Conservation (phyloP, 2,113 vertebrate species). For the Eudyptes chrysolophus region DNA sequence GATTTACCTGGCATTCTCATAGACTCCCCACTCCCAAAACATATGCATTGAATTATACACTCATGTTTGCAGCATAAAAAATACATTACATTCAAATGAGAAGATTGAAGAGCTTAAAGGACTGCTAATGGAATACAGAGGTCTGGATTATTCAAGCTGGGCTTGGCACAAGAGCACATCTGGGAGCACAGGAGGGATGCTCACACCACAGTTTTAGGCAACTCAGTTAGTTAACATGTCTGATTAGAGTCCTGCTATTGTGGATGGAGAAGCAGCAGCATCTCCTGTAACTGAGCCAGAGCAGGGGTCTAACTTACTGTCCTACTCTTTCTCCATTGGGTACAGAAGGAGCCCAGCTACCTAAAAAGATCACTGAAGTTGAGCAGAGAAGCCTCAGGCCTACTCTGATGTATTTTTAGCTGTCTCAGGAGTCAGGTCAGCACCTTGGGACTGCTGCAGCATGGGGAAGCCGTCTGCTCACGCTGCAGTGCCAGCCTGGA, state of each 20-base stretch:
- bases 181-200: not conserved
- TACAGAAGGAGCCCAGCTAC: not conserved
- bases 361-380: not conserved
- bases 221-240: not conserved
- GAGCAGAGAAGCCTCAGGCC: not conserved
- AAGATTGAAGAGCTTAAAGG: not conserved
- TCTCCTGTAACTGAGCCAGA: not conserved
- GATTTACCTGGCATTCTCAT: slow-evolving; percentile 33
- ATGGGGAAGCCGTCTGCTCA: rapidly evolving
- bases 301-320: not conserved
- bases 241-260: not conserved
- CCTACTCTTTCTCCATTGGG: not conserved
- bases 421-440: not conserved
- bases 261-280: not conserved
- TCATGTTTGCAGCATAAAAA: not conserved
- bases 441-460: not conserved
- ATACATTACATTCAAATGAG: not conserved
- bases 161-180: not conserved
- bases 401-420: not conserved
- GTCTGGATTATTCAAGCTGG: not conserved
- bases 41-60: not conserved
- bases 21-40: slow-evolving; percentile 20
- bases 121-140: not conserved
- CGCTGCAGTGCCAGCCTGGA: not conserved
- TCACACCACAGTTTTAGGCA: not conserved